Percentiles rank a stretch among this genome's conserved stretches.
These are phyloP conservation scores for Recurvirostra avosetta DNA, from an alignment of 2,113 vertebrate species.

Conservation along the genomic window DNA sequence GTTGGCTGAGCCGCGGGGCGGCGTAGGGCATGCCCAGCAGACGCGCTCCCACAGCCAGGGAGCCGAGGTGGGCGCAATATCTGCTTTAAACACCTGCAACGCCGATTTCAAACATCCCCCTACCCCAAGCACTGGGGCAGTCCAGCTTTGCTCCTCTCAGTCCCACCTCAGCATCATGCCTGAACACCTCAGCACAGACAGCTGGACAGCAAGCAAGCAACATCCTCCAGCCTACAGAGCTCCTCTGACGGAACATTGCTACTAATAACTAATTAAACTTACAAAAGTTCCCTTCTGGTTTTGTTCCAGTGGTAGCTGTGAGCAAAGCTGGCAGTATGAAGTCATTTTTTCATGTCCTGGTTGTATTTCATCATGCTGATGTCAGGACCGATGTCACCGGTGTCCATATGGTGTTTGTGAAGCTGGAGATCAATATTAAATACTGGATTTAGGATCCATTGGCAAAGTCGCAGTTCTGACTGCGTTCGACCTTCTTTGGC, in stretches of 20 bases:
- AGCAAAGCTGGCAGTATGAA: background rate
- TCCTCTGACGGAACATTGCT: background rate
- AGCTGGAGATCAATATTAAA: background rate
- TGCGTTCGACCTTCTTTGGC: background rate
- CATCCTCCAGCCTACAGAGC: background rate
- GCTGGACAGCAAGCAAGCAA: background rate
- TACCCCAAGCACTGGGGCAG: background rate
- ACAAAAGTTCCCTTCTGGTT: background rate
- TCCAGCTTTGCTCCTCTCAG: background rate
- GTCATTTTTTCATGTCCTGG: background rate
- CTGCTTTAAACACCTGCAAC: background rate
- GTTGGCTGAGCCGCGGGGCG: rapidly evolving
- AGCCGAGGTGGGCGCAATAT: background rate
- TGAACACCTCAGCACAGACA: rapidly evolving
- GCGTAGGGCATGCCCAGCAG: background rate
- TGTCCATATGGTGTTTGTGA: background rate
- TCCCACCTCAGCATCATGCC: background rate
- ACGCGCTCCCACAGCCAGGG: background rate
- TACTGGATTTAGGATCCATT: constrained; percentile 21
- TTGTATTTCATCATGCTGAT: background rate
- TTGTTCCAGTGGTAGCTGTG: background rate
- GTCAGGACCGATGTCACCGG: background rate
- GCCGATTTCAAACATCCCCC: rapidly evolving
- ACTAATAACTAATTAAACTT: background rate
- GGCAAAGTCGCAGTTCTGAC: background rate